Base-by-base conservation (phyloP, 2,888 invertebrate species). In the Amorpha juglandis region DNA sequence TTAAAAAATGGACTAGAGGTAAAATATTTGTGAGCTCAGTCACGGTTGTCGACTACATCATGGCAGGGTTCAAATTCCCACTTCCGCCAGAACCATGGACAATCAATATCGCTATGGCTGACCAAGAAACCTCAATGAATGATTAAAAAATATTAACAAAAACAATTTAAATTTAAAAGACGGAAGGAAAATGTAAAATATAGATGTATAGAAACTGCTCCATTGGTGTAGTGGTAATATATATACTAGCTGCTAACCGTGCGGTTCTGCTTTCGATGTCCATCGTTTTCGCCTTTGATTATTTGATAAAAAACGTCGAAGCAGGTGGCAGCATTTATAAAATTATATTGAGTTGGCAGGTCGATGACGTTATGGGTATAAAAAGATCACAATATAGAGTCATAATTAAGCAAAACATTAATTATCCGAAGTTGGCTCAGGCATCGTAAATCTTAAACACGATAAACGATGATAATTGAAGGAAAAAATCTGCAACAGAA, bases 51-150 rank as follows among this genome's bases (percentile, higher is more conserved):
- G 80, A 82, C 82, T 79, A 79, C 84, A 78, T 81, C 84, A 84
- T 89, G 84, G 82, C 86, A 81, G 85, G 86, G 87, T 83, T 91
- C 87, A 86, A 89, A 90, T 91, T 91, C 87, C 88, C 81, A 90
- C 89, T 89, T 91, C 91, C 91, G 91, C 80, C 78, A 79, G 79
- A 83, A 82, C 83, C 83, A 85, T 86, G 84, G 87, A 90, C 90
- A 91, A 91, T 91, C 89, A 88, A 89, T 89, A 88, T 89, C 87
- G 89, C 87, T 87, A 81, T 86, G 86, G 83, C 78, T 86, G 86
- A 86, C 86, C 87, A 86, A 84, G 86, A 53, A 63, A 63, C 52
- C 33, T 35, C 47, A 45, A 47, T 55, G 35, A 19, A 38, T 21
- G 33, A 65, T 58, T 21, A 83, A 88, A 87, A 84, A 84, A 86